phyloP scores from a whole-genome alignment of 2,888 invertebrate genomes.

The Trichogramma evanescens region DNA sequence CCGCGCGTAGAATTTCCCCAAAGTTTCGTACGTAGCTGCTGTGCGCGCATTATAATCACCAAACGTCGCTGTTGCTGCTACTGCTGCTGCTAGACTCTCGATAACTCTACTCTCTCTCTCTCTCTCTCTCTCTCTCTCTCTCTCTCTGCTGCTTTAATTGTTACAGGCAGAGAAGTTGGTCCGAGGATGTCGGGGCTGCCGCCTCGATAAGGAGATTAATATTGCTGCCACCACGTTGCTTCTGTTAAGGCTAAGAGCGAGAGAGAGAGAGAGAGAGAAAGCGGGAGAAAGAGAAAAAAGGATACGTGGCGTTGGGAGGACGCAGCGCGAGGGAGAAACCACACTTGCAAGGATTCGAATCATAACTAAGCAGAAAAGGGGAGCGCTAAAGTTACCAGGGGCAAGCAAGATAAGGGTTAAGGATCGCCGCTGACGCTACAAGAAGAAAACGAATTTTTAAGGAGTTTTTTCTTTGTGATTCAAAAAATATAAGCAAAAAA shows the following conservation, averaged over 20 bases:
- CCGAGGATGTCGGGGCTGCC: neutral
- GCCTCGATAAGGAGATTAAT: constrained; percentile 21
- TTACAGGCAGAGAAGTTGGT: constrained; percentile 9
- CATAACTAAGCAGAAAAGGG: neutral
- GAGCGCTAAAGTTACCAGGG: too few relatives aligned
- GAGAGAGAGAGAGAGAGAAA: constrained; percentile 16
- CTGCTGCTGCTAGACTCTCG: constrained; percentile 1
- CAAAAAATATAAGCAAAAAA: too few relatives aligned
- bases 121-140: neutral
- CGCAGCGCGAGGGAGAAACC: neutral
- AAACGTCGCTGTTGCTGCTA: constrained; percentile 6
- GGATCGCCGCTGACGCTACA: too few relatives aligned
- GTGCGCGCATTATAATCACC: constrained; percentile 15
- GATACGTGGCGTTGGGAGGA: neutral
- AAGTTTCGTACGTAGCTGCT: constrained; percentile 16
- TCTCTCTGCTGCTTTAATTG: constrained; percentile 18
- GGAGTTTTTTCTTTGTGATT: too few relatives aligned
- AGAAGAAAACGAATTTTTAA: too few relatives aligned
- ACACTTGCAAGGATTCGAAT: neutral
- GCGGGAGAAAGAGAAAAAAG: neutral
- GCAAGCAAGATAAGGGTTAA: too few relatives aligned
- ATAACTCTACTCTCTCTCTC: constrained; percentile 6
- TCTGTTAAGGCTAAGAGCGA: constrained; percentile 5
- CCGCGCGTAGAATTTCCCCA: constrained; percentile 22
- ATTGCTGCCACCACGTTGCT: neutral